Percentiles rank a stretch among this genome's conserved stretches.
These are phyloP conservation scores for Antennarius striatus DNA, from an alignment of 2,113 vertebrate genomes.

Conservation along the genomic window DNA sequence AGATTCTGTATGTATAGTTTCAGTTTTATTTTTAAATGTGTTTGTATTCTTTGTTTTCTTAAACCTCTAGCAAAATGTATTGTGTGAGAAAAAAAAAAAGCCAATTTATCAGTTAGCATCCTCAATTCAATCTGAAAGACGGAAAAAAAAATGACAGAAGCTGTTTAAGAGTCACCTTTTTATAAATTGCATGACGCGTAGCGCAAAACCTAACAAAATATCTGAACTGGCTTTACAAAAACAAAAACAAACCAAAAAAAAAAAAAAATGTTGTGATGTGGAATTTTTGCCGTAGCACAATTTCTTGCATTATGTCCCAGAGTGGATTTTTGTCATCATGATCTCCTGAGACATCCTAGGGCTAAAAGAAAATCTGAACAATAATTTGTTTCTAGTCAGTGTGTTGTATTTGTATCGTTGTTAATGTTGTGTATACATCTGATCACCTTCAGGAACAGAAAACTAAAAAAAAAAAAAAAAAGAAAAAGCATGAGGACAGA, in stretches of 20 bases:
- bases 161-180: constrained; percentile 52
- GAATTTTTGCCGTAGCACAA: constrained; percentile 78
- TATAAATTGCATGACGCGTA: constrained; percentile 76
- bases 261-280: constrained; percentile 67
- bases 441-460: constrained; percentile 43
- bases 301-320: constrained; percentile 70
- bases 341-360: constrained; percentile 68
- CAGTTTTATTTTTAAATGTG: constrained; percentile 1
- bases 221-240: constrained; percentile 51
- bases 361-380: constrained; percentile 57
- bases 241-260: constrained; percentile 23
- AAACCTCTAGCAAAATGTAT: constrained; percentile 20
- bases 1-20: constrained; percentile 12
- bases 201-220: constrained; percentile 46
- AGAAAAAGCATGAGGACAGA: constrained; percentile 54
- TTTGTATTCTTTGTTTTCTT: not conserved
- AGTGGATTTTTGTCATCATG: constrained; percentile 55
- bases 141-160: constrained; percentile 16
- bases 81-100: constrained; percentile 27
- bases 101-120: constrained; percentile 26
- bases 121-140: constrained; percentile 39
- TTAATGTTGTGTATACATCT: constrained; percentile 68
- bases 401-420: constrained; percentile 75
- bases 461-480: constrained; percentile 15
- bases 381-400: constrained; percentile 69